A percentile compares a stretch with the other conserved stretches of the same genome.
These are phyloP conservation scores for Lanistes nyassanus DNA, from an alignment of 1,140 invertebrate species.

Conservation along the genomic window DNA sequence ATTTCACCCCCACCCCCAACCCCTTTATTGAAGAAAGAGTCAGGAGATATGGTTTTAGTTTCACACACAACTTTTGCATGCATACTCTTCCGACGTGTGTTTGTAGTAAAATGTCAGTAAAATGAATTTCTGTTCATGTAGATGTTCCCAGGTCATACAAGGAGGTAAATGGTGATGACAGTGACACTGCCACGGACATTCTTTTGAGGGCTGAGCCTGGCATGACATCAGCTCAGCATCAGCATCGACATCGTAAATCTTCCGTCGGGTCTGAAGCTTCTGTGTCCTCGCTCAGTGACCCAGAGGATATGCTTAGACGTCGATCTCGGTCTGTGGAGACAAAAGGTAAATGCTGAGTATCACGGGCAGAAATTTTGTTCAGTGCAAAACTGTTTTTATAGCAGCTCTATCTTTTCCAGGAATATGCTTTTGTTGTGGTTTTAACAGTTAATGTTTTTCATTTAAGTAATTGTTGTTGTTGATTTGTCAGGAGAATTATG, in stretches of 20 bases:
- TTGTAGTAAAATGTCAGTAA: no score
- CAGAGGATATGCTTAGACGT: slow-evolving; percentile 27
- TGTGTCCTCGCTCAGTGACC: slow-evolving; percentile 36
- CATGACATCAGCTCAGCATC: slow-evolving; percentile 1
- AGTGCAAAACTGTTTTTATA: not conserved
- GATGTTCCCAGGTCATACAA: slow-evolving; percentile 20
- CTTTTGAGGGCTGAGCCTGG: slow-evolving; percentile 31
- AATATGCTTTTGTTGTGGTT: no score
- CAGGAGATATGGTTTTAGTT: no score
- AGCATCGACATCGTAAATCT: slow-evolving; percentile 25
- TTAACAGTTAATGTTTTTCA: no score
- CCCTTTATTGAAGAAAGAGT: no score
- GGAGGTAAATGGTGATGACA: slow-evolving; percentile 43
- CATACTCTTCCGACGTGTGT: no score
- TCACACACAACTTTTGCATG: no score
- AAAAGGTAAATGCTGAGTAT: slow-evolving; percentile 38
- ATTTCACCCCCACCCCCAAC: no score
- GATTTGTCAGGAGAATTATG: no score
- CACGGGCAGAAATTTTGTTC: not conserved
- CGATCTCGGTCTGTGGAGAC: slow-evolving; percentile 47
- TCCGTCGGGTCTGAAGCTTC: slow-evolving; percentile 42
- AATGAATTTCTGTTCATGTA: no score
- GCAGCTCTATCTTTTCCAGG: not conserved
- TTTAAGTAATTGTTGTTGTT: no score
- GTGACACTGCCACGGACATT: slow-evolving; percentile 53